phyloP scores from a whole-genome alignment of 2,888 invertebrate genomes.

The Nymphalis polychloros region DNA sequence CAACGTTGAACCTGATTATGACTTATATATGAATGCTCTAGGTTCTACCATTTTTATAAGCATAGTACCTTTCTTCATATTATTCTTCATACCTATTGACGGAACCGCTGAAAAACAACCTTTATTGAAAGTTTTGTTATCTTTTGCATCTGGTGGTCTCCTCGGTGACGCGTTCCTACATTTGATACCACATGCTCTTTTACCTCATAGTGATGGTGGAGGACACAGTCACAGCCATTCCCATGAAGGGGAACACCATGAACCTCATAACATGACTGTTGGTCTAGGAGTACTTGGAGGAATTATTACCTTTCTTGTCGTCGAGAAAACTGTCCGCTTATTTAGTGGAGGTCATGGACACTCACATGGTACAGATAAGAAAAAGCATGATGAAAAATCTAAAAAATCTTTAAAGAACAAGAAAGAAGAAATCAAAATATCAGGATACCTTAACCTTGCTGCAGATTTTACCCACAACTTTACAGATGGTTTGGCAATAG shows the following conservation, averaged over 20 bases:
- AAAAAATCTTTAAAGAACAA: conserved; percentile 66
- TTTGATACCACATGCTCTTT: conserved; percentile 96
- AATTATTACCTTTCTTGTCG: conserved; percentile 93
- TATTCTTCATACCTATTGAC: conserved; percentile 96
- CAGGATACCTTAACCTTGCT: conserved; percentile 96
- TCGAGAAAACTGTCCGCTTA: conserved; percentile 95
- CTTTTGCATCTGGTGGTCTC: conserved; percentile 97
- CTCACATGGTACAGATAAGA: conserved; percentile 81
- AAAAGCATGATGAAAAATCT: conserved; percentile 67
- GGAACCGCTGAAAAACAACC: conserved; percentile 92
- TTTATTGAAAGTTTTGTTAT: conserved; percentile 92
- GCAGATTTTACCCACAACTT: conserved; percentile 99
- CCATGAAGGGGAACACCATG: conserved; percentile 73
- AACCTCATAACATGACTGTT: conserved; percentile 90
- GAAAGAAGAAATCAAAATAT: conserved; percentile 73
- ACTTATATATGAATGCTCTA: conserved; percentile 90
- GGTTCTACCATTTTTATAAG: conserved; percentile 96
- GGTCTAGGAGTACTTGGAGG: conserved; percentile 97
- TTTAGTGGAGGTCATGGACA: conserved; percentile 92
- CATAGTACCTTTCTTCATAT: conserved; percentile 95
- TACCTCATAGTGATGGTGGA: conserved; percentile 56
- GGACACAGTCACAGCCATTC: conserved; percentile 80
- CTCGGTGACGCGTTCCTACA: conserved; percentile 99
- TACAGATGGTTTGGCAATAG: conserved; percentile 99
- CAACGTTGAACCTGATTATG: conserved; percentile 56